Evolutionary conservation across 2,113 vertebrate species (phyloP).

Genomic region (Stomatorhinus ivindoensis): DNA sequence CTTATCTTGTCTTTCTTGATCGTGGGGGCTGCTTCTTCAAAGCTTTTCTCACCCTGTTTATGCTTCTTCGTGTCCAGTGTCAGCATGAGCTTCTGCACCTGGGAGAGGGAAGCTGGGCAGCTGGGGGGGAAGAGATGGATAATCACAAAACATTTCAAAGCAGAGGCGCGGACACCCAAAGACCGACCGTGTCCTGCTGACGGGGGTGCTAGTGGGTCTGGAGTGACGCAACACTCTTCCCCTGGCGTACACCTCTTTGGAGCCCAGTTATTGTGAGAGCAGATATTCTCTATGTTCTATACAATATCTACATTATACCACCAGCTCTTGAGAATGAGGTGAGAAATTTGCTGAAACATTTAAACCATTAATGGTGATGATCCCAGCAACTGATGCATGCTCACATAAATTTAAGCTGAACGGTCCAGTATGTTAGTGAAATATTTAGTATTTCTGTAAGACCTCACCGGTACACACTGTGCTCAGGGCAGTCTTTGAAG

Average conservation of each 20-base stretch:
- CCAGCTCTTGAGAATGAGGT: not conserved
- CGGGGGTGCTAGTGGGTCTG: not conserved
- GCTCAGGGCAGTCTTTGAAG: not conserved
- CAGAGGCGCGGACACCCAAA: not conserved
- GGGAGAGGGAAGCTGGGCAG: not conserved
- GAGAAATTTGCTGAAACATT: not conserved
- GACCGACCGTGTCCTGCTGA: not conserved
- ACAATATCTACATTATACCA: not conserved
- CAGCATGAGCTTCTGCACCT: not conserved
- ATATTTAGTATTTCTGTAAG: not conserved
- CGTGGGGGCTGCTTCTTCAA: constrained; percentile 23
- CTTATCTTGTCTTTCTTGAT: constrained; percentile 30
- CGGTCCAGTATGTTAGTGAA: not conserved
- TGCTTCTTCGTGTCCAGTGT: not conserved
- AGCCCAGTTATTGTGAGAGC: not conserved
- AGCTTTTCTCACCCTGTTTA: constrained; percentile 33
- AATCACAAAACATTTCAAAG: not conserved
- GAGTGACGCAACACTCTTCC: not conserved
- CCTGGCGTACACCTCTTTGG: not conserved
- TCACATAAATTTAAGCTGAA: not conserved
- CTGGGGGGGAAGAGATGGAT: not conserved
- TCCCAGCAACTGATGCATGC: not conserved
- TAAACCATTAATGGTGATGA: not conserved
- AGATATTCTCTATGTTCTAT: not conserved
- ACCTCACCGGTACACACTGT: not conserved